Base-by-base conservation (phyloP, 35 echinoderm and acorn worm species). In the Heliocidaris erythrogramma region DNA sequence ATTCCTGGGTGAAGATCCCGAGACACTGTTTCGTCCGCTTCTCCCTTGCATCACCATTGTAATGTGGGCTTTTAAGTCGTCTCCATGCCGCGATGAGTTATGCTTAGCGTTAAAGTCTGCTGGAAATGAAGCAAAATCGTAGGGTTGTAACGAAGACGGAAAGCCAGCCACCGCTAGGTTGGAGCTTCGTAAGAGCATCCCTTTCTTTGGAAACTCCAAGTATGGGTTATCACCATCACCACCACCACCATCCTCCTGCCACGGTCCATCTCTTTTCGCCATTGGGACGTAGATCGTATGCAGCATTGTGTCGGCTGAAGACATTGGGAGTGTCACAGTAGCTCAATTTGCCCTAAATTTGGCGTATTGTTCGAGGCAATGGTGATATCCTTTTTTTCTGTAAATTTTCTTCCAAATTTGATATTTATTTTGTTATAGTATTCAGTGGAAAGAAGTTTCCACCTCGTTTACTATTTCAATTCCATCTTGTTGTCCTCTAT, bases 181-280 rank as follows among this genome's bases (percentile, higher is more conserved):
- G 47, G 90, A 92, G 49, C 49, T 92, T 48, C 90, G 90, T 53
- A 92, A 92, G 31, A 56, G 49, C 90, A 88, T 88, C 86, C 30
- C 30, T 48, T 88, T 24, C 27, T 35, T 88, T 88, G 6, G 5
- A 32, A 11, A 31, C 30, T 88, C 86, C 86, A 88, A 27, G 60
- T 69, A 69, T 21, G 60, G 60, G 60, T 17, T 69, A 5, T 69
- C 60, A 27, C 24, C 60, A n/a, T n/a, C n/a, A 65, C 60, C 60
- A 65, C 60, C 24, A 69, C 13, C 60, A 69, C 60, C 60, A 27
- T 69, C 60, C 60, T 69, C 2, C 24, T 27, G 16, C 13, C 60
- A 69, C 10, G 47, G 30, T 35, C 86, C 31, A 4, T 21, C 90
- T 30, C 42, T 18, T 92, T 92, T 92, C 13, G 49, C 90, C 5